phyloP scores from a whole-genome alignment of 1,140 invertebrate species.

The Dreissena polymorpha region DNA sequence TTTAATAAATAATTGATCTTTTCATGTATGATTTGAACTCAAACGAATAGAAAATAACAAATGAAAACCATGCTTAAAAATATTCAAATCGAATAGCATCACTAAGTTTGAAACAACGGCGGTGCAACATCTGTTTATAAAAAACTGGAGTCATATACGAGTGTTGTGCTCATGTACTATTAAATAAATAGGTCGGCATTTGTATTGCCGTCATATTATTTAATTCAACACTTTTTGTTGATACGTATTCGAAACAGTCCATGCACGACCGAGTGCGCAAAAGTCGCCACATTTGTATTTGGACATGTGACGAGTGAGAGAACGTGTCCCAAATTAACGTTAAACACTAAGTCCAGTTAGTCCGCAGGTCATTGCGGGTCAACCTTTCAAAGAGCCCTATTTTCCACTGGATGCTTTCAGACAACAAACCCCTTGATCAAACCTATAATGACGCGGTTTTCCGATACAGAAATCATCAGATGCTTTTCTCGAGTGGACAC shows the following conservation, averaged over 20 bases:
- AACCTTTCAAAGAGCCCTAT: slow-evolving; percentile 24
- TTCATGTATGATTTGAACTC: too few species aligned
- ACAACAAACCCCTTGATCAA: slow-evolving; percentile 6
- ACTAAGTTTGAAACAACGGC: too few species aligned
- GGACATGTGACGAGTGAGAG: not conserved
- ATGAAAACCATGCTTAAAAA: too few species aligned
- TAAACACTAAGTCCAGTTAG: slow-evolving; percentile 21
- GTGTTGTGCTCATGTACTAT: too few species aligned
- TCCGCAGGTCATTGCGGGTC: not conserved
- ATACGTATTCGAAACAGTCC: not conserved
- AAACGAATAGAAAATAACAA: too few species aligned
- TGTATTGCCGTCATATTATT: not conserved
- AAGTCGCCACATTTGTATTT: not conserved
- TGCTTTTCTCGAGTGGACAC: too few species aligned
- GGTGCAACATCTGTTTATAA: too few species aligned
- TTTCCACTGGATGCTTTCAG: not conserved
- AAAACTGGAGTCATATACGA: too few species aligned
- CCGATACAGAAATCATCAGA: too few species aligned
- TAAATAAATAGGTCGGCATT: too few species aligned
- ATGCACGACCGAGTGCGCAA: not conserved
- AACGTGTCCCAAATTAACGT: not conserved
- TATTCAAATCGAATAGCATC: too few species aligned
- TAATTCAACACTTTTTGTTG: not conserved
- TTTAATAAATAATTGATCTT: too few species aligned
- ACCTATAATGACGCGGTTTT: not conserved